phyloP scores from a whole-genome alignment of 2,888 invertebrate genomes.

The Altica lythri region DNA sequence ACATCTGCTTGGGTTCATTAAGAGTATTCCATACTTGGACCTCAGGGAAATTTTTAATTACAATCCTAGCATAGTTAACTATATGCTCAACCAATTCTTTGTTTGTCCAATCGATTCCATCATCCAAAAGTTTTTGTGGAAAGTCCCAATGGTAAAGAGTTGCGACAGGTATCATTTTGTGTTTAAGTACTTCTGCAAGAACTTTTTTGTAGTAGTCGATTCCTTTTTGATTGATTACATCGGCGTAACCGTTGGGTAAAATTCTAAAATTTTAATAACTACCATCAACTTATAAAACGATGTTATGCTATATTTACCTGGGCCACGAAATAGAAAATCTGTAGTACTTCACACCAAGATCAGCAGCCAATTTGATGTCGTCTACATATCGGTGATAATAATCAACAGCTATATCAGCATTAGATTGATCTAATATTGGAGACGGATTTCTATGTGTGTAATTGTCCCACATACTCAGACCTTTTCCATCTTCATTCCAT shows the following conservation, averaged over 20 bases:
- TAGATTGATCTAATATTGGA: slow-evolving; percentile 47
- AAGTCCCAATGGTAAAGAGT: slow-evolving; percentile 64
- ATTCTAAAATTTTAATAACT: slow-evolving; percentile 60
- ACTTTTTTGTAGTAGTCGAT: slow-evolving; percentile 77
- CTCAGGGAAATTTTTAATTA: slow-evolving; percentile 56
- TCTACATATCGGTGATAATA: slow-evolving; percentile 66
- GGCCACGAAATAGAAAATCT: slow-evolving; percentile 70
- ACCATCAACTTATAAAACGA: too few relatives aligned
- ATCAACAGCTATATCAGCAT: slow-evolving; percentile 70
- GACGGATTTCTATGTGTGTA: slow-evolving; percentile 62
- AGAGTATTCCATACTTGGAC: slow-evolving; percentile 68
- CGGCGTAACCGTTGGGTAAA: slow-evolving; percentile 70
- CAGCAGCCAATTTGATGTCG: slow-evolving; percentile 62
- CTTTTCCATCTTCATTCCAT: slow-evolving; percentile 57
- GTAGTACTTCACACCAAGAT: slow-evolving; percentile 62
- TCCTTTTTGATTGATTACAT: slow-evolving; percentile 70
- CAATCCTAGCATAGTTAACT: slow-evolving; percentile 62
- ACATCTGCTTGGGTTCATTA: slow-evolving; percentile 61
- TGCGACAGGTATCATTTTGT: slow-evolving; percentile 63
- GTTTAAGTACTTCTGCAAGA: slow-evolving; percentile 69
- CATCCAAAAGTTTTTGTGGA: slow-evolving; percentile 49
- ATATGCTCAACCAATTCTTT: slow-evolving; percentile 64
- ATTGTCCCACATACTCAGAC: slow-evolving; percentile 70
- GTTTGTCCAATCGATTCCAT: slow-evolving; percentile 68
- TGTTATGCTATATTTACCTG: slow-evolving; percentile 48